These are phyloP conservation scores for Chaetorhynchus papuensis DNA, from an alignment of 2,113 vertebrate species.

Conservation along the genomic window DNA sequence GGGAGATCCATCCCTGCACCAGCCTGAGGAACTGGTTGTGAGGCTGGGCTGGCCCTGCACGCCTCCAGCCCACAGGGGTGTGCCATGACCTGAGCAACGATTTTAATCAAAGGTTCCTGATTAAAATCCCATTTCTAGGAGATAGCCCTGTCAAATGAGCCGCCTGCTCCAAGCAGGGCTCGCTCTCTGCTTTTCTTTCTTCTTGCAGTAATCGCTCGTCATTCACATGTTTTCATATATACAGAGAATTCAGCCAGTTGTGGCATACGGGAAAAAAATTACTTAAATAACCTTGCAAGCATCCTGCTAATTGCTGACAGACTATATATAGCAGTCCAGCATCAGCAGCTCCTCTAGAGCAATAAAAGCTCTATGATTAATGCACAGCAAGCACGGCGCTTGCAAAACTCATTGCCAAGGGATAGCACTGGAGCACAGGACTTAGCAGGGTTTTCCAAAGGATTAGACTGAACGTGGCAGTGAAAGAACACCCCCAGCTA, in stretches of 20 bases:
- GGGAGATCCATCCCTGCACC: background rate
- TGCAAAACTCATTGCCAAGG: constrained; percentile 34
- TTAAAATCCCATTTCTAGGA: constrained; percentile 20
- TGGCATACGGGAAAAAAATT: background rate
- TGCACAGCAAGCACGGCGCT: background rate
- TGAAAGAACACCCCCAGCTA: constrained; percentile 24
- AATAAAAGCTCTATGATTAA: constrained; percentile 21
- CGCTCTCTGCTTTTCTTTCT: background rate
- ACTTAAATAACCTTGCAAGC: constrained; percentile 10
- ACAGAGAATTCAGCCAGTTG: background rate
- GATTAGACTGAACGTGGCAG: background rate
- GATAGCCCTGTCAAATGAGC: background rate
- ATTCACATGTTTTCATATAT: background rate
- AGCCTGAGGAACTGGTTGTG: background rate
- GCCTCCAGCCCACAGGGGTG: background rate
- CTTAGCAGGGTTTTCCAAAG: constrained; percentile 10
- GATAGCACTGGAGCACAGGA: background rate
- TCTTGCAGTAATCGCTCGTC: background rate
- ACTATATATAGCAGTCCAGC: background rate
- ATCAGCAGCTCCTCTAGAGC: background rate
- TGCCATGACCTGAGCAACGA: background rate
- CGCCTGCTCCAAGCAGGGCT: rapidly evolving
- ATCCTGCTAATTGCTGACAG: constrained; percentile 12
- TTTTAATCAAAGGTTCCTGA: constrained; percentile 14
- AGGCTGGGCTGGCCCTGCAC: background rate